Evolutionary conservation across 2,797 vertebrate species (phyloP), one percentile per base, ranked within the genome.

Genomic region (Bradypus variegatus): DNA sequence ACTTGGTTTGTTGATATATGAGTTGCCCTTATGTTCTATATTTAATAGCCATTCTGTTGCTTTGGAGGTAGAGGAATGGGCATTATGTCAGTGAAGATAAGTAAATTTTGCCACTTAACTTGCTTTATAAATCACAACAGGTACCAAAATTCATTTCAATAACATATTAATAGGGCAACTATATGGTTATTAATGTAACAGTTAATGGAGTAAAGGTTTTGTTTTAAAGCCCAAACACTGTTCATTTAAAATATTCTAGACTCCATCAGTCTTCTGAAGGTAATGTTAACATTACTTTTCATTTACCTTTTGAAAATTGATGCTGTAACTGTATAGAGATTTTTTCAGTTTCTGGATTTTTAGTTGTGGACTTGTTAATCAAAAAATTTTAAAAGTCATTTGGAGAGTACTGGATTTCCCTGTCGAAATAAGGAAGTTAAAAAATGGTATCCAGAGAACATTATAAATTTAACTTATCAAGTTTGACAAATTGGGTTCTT

Each of bases 41-140:
- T 95, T 94, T 97, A 96, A 96, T 97, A 96, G 94, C 70, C 94
- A 79, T 94, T 96, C 92, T 96, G 93, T 94, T 93, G 93, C 82
- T 94, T 92, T 93, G 80, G 60, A 95, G 78, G 93, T 60, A 88
- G 91, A 65, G 92, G 55, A 83, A 89, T 50, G 65, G 86, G 81
- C 92, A 86, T 87, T 92, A 50, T 2, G 36, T 50, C 72, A 96
- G 75, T 92, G 86, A 93, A 94, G 92, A 89, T 64, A 92, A 94
- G 53, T 77, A 80, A 84, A 94, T 95, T 85, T 90, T 90, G 41
- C 36, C 41, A 8, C 6, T 58, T 92, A 91, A 89, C 78, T 95
- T 69, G 0, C 93, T 96, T 94, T 94, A 89, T 88, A 95, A 95
- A 86, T 96, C 93, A 91, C 48, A 95, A 87, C 65, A 89, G n/a